phyloP scores from a whole-genome alignment of 2,888 invertebrate species.

The Eulithis prunata region DNA sequence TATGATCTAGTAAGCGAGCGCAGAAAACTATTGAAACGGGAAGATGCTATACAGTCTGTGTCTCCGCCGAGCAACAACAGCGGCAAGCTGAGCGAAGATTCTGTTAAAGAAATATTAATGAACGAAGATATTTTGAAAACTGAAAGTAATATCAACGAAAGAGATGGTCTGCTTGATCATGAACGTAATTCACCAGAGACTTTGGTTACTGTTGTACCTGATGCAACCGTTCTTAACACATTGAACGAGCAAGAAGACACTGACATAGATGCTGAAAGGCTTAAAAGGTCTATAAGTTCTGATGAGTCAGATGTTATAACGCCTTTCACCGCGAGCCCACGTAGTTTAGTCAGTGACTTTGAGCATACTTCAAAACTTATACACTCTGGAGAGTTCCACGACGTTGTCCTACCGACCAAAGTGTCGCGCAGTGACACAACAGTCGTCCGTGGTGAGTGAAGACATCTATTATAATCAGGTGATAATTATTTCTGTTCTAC shows the following conservation, averaged over 20 bases:
- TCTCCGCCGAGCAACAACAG: constrained; percentile 79
- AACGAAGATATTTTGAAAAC: constrained; percentile 44
- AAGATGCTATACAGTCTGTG: constrained; percentile 80
- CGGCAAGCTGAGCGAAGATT: constrained; percentile 77
- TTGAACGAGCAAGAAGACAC: constrained; percentile 30
- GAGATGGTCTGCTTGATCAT: constrained; percentile 18
- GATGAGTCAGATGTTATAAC: constrained; percentile 77
- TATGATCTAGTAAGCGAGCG: constrained; percentile 70
- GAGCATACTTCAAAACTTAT: constrained; percentile 57
- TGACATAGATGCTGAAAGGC: constrained; percentile 34
- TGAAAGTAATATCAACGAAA: constrained; percentile 32
- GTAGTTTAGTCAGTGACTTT: constrained; percentile 38
- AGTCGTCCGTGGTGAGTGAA: constrained; percentile 83
- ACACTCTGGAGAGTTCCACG: constrained; percentile 84
- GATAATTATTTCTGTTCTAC: constrained; percentile 78
- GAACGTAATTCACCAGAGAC: constrained; percentile 44
- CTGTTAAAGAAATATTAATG: constrained; percentile 57
- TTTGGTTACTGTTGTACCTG: constrained; percentile 50
- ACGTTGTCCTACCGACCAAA: constrained; percentile 75
- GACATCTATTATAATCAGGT: constrained; percentile 83
- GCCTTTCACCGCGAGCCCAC: constrained; percentile 51
- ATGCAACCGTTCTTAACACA: constrained; percentile 43
- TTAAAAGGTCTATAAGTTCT: constrained; percentile 49
- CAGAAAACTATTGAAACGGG: constrained; percentile 76
- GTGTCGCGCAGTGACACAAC: constrained; percentile 73